phyloP scores from a whole-genome alignment of 2,113 vertebrate genomes.

The Corythaixoides concolor region DNA sequence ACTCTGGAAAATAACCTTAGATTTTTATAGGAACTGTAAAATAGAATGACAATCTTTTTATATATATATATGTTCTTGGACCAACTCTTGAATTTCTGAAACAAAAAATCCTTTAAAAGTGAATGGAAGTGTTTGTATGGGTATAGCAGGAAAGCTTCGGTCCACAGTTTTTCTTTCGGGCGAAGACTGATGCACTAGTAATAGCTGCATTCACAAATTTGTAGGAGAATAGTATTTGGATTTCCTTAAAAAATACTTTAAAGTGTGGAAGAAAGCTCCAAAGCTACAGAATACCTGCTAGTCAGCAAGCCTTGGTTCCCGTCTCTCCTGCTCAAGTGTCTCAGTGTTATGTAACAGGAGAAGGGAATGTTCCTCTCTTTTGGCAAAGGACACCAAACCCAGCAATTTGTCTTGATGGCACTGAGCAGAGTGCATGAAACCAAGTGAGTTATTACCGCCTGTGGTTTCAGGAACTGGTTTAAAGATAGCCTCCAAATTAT shows the following conservation, averaged over 20 bases:
- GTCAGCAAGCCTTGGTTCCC: conserved; percentile 8
- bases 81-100: not conserved
- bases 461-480: conserved; percentile 56
- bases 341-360: conserved; percentile 58
- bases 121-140: not conserved
- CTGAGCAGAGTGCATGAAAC: conserved; percentile 18
- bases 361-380: conserved; percentile 56
- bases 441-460: conserved; percentile 44
- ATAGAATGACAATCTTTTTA: not conserved
- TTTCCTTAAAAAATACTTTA: not conserved
- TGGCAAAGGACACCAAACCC: conserved; percentile 24
- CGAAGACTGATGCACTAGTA: not conserved
- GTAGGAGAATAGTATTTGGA: not conserved
- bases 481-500: conserved; percentile 71
- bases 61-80: not conserved
- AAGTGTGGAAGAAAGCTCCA: not conserved
- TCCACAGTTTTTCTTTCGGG: not conserved
- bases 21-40: conserved; percentile 6
- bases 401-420: conserved; percentile 40
- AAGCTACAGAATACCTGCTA: conserved; percentile 30
- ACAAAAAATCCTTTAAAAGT: not conserved
- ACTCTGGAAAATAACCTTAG: not conserved
- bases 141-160: not conserved
- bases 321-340: not conserved
- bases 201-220: not conserved